Evolutionary conservation across 2,888 invertebrate genomes (phyloP).

Genomic region (Tiliacea aurago): DNA sequence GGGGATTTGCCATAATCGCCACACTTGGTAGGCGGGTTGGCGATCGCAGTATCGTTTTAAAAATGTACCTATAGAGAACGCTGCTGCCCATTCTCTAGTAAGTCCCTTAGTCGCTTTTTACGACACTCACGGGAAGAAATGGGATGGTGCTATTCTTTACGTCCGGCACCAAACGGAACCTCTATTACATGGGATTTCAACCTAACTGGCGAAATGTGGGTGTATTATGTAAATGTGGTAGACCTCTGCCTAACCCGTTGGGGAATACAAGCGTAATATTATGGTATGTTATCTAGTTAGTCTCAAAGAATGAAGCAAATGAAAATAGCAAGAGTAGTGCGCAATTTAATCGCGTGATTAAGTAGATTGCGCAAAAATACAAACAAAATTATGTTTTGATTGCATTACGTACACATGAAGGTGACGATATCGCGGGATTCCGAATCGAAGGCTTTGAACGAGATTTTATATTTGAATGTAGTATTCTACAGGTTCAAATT

Average conservation of each 20-base stretch:
- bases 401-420: slow-evolving; percentile 28
- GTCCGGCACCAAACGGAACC: too few species aligned
- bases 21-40: too few species aligned
- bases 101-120: too few species aligned
- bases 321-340: slow-evolving; percentile 12
- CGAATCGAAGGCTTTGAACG: not conserved
- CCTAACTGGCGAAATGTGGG: not conserved
- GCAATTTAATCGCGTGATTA: slow-evolving; percentile 1
- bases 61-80: too few species aligned
- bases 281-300: not conserved
- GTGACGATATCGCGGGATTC: slow-evolving; percentile 40
- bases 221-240: not conserved
- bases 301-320: not conserved
- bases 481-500: too few species aligned
- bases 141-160: too few species aligned
- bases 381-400: slow-evolving; percentile 40
- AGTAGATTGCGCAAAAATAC: slow-evolving; percentile 43
- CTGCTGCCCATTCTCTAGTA: too few species aligned
- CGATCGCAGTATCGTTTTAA: too few species aligned
- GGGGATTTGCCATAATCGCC: too few species aligned
- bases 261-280: not conserved
- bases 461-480: not conserved
- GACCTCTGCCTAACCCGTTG: fast-evolving
- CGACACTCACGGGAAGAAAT: too few species aligned
- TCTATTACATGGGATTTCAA: not conserved